Base-by-base conservation (phyloP, 2,797 vertebrate species). In the Champsocephalus esox region DNA sequence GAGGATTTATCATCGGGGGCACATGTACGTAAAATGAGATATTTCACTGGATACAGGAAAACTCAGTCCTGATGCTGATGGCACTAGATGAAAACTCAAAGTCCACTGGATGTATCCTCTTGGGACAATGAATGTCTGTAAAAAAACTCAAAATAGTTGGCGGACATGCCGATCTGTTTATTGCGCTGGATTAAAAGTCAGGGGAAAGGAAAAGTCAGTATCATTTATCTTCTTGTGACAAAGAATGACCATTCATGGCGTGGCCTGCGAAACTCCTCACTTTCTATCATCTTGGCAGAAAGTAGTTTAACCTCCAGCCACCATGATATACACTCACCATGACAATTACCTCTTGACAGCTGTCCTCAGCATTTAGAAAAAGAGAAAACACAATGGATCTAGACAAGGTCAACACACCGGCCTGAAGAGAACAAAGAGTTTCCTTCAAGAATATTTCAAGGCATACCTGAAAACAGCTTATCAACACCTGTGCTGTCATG, bases 401-500 rank as follows among this genome's bases (percentile, higher is more conserved):
- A 2, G 61, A 75, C 45, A 57, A 72, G 74, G 72, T 81, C 66
- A 80, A 50, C 73, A 50, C 10, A 16, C 21, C 13, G 24, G 19
- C 51, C 49, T 66, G 34, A 16, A 52, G 66, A 62, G 59, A 65
- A 75, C 55, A 71, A 21, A 4, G 10, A 11, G 24, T 34, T 70
- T 65, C 66, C 58, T 60, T 62, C 1, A 9, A 61, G 45, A 19
- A 60, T 59, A 60, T 45, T 32, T 75, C 34, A 58, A 63, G 21
- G 28, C 19, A 70, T 12, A 68, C 43, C 49, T 57, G 52, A 87
- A 74, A 77, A 32, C 57, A 50, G 21, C 64, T 73, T 48, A 79
- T 86, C 75, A 54, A 55, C 70, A 70, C 64, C 75, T 76, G 67
- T 50, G 65, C 83, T 62, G 13, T 64, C 79, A 57, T 7, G 63